Base-by-base conservation (phyloP, 1,140 invertebrate species). In the Ceratoteleas bidentatus region DNA sequence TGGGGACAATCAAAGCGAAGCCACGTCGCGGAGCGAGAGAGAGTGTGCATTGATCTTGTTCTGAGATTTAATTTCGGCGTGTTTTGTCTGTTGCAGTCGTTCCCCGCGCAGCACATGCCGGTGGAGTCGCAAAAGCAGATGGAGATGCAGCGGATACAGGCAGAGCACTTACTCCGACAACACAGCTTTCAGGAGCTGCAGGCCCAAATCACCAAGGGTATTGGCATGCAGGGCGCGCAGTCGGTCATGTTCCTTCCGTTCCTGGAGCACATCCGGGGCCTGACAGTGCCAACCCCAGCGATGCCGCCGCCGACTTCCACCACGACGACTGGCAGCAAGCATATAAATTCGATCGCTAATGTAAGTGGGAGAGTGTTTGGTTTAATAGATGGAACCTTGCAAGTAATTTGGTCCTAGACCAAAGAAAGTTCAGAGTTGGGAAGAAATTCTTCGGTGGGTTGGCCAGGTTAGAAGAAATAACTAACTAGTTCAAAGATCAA, bases 241-340 rank as follows among this genome's bases (percentile, higher is more conserved):
- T 92, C 92, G 54, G 88, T 94, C 70, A 92, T 94, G 91, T 93
- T 94, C 75, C 89, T 94, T 50, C 93, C 94, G 15, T 92, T 94
- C 81, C 89, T 94, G 74, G 94, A 94, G 81, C 93, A 93, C 60
- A 86, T 93, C 32, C 87, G 92, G 83, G 91, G 90, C 56, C 45
- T 91, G 45, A 90, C 90, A 0, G 87, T 88, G 45, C 83, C 90
- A 16, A 81, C 50, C 47, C 75, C 86, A 6, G 87, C 88, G 83
- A 88, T 87, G 73, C 89, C 88, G 77, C 92, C 90, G 65, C 86
- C 91, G 9, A 89, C 90, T 16, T 88, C 90, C 10, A 89, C 90
- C 0, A 84, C 90, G 10, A 88, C 88, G 4, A 89, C 89, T n/a
- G 87, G 87, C 47, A 91, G 90, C 87, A 92, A 92, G 79, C 89